These are phyloP conservation scores for Chlorops oryzae DNA, from an alignment of 1,140 invertebrate genomes.

Conservation along the genomic window DNA sequence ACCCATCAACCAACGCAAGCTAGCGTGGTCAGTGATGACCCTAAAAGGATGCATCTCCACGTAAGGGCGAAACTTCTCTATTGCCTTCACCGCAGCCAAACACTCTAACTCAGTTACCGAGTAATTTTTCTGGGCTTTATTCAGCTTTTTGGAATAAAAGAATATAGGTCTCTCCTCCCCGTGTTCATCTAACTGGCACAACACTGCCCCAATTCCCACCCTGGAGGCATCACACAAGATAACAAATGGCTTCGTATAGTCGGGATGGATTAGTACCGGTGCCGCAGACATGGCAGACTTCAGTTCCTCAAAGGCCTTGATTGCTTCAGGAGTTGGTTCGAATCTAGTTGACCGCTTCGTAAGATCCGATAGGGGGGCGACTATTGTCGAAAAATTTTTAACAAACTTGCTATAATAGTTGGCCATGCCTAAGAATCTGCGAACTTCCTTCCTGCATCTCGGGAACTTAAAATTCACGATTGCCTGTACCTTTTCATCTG, in stretches of 20 bases:
- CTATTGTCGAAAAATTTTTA: conserved; percentile 3
- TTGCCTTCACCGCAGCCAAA: no score
- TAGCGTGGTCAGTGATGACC: conserved; percentile 33
- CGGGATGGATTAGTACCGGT: conserved; percentile 38
- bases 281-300: conserved; percentile 28
- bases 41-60: conserved; percentile 40
- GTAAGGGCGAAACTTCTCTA: conserved; percentile 47
- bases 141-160: no score
- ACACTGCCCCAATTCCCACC: conserved; percentile 33
- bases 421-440: conserved; percentile 12
- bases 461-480: conserved; percentile 18
- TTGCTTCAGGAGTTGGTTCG: conserved; percentile 25
- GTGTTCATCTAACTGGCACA: conserved; percentile 27
- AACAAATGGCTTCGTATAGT: conserved; percentile 35
- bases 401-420: conserved; percentile 16
- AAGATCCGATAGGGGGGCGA: conserved; percentile 8
- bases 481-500: conserved; percentile 19
- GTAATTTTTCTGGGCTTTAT: no score
- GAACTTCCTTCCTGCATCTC: conserved; percentile 15
- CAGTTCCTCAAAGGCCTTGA: conserved; percentile 31
- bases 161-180: conserved; percentile 25
- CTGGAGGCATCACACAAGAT: conserved; percentile 41
- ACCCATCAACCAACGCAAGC: conserved; percentile 19
- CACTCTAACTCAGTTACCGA: no score
- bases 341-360: conserved; percentile 4